phyloP scores from a whole-genome alignment of 92 coral and sea anemone species.

The Metridium senile region DNA sequence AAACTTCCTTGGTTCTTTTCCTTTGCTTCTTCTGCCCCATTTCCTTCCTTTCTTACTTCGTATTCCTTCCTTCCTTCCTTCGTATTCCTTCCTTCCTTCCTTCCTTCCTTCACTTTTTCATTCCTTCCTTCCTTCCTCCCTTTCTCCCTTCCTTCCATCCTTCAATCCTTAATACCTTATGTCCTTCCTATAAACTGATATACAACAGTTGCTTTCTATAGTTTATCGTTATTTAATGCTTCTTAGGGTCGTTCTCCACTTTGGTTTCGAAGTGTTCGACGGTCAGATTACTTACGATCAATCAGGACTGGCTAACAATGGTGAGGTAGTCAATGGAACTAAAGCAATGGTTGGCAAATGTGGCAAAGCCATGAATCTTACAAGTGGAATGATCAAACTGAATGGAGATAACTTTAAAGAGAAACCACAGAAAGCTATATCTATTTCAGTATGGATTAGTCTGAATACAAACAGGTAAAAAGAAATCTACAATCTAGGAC shows the following conservation, averaged over 20 bases:
- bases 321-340: slow-evolving; percentile 65
- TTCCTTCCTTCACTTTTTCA: no score
- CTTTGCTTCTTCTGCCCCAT: no score
- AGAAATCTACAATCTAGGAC: background rate
- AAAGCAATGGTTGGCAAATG: slow-evolving; percentile 73
- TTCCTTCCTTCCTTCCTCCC: no score
- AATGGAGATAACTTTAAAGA: slow-evolving; percentile 72
- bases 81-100: no score
- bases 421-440: slow-evolving; percentile 89
- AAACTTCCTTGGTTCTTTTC: no score
- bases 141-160: no score
- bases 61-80: no score
- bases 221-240: no score
- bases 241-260: slow-evolving; percentile 72
- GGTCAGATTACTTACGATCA: slow-evolving; percentile 83
- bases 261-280: slow-evolving; percentile 84
- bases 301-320: slow-evolving; percentile 96
- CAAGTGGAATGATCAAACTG: slow-evolving; percentile 71
- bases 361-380: slow-evolving; percentile 88
- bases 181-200: no score
- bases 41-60: no score
- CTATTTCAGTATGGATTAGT: slow-evolving; percentile 88
- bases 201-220: no score
- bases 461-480: slow-evolving; percentile 88
- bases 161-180: no score